phyloP scores from a whole-genome alignment of 2,888 invertebrate genomes.

The Sinodicranocentrus sp. region DNA sequence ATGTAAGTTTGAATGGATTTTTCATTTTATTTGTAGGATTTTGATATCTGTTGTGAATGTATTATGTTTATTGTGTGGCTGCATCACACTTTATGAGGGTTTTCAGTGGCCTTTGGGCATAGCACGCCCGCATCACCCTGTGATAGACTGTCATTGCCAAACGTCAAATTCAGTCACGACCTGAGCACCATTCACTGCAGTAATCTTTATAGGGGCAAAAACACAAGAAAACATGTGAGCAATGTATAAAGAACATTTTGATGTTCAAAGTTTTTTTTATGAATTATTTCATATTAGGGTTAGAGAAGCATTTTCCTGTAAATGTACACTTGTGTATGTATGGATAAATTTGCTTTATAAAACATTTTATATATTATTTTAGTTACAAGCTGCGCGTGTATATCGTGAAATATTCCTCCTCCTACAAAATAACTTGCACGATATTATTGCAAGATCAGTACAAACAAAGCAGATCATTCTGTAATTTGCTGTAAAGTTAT shows the following conservation, averaged over 20 bases:
- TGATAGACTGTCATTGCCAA: conserved; percentile 61
- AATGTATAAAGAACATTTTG: too few species aligned
- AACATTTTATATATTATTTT: too few species aligned
- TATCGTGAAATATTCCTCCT: too few species aligned
- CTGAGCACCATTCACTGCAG: conserved; percentile 15
- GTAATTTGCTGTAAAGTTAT: background rate
- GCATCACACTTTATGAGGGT: conserved; percentile 19
- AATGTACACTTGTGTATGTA: too few species aligned
- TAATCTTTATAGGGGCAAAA: conserved; percentile 8
- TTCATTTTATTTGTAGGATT: conserved; percentile 29
- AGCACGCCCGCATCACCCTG: conserved; percentile 51
- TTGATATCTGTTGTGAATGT: conserved; percentile 27
- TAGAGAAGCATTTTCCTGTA: too few species aligned
- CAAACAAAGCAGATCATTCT: conserved; percentile 23
- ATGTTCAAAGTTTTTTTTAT: too few species aligned
- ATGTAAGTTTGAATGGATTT: conserved; percentile 33
- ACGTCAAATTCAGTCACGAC: conserved; percentile 62
- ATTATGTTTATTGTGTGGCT: conserved; percentile 19
- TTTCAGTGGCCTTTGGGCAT: conserved; percentile 52
- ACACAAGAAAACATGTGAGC: background rate
- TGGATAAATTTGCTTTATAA: too few species aligned
- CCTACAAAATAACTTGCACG: too few species aligned
- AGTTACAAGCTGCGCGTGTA: too few species aligned
- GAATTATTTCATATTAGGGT: too few species aligned
- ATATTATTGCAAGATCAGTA: too few species aligned